Conservation (phyloP, 2,113 vertebrate species). For the Ailurus styani region DNA sequence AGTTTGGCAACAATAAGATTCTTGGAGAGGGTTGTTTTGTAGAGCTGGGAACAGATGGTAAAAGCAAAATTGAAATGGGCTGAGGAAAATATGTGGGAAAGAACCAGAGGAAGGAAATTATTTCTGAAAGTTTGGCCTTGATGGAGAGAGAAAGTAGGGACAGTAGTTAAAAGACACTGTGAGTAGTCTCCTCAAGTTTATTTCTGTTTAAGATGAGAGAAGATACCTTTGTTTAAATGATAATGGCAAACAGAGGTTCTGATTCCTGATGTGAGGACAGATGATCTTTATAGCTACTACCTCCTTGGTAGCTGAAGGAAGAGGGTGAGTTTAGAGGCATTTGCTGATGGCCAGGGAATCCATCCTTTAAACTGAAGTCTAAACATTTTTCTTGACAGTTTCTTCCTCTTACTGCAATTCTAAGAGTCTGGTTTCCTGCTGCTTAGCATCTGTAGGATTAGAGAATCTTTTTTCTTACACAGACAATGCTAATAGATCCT, state of each 20-base stretch:
- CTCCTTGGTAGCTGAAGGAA: neutral
- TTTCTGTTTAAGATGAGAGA: neutral
- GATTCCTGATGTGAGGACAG: neutral
- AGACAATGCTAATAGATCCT: neutral
- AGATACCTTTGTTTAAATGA: neutral
- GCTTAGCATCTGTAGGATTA: neutral
- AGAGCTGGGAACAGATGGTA: neutral
- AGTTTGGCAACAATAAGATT: neutral
- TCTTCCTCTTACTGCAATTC: neutral
- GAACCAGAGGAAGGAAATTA: neutral
- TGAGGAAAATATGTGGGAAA: neutral
- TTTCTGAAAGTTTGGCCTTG: neutral
- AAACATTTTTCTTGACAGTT: neutral
- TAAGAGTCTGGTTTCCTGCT: neutral
- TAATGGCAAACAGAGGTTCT: neutral
- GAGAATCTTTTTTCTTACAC: neutral
- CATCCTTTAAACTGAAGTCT: neutral
- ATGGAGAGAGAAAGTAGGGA: neutral
- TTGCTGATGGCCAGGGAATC: neutral
- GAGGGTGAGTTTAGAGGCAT: neutral
- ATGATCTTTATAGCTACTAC: neutral
- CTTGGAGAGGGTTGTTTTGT: neutral
- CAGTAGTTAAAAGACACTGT: neutral
- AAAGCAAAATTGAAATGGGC: neutral
- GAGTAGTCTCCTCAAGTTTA: neutral